Base-by-base conservation (phyloP, 2,113 vertebrate genomes). In the Aix galericulata region DNA sequence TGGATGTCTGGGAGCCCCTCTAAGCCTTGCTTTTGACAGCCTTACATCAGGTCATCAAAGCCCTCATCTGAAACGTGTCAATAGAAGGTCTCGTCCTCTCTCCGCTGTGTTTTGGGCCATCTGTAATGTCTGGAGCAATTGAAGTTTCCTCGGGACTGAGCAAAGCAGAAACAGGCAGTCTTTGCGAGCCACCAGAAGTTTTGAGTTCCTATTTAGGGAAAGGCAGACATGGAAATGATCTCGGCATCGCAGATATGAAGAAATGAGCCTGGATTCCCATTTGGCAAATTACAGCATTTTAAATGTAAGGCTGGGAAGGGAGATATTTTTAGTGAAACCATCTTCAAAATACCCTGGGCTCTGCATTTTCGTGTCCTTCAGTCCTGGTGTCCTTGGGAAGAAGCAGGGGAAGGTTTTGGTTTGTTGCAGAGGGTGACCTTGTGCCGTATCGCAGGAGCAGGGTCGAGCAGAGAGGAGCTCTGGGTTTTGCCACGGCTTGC, bases 241-340 rank as follows among this genome's bases (percentile, higher is more conserved):
- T 60, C 52, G 34, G 44, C 38, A 86, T 86, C 34, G 64, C 38
- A 84, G 52, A 60, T 58, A 67, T 0, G 67, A 79, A 93, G 53
- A 21, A 78, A 69, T 25, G 22, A 90, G 13, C 48, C 15, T 58
- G 44, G 11, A 20, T 55, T 91, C 59, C 44, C 89, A 4, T 73
- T 48, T 62, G 44, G 59, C 40, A 88, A 88, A 93, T 86, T 21
- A 58, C 56, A 68, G 34, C 8, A 2, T 63, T 93, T 89, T 72
- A 90, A 88, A 92, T 76, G 17, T 59, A 88, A 67, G 52, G 25
- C 62, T 84, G 64, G 38, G 17, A 86, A 78, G 8, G 4, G 32
- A 87, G 69, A n/a, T 82, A 32, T 36, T 95, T 93, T 92, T 84
- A 86, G 77, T 36, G 77, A 94, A 88, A 91, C 78, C 20, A 29